Base-by-base conservation (phyloP, 2,888 invertebrate species). In the Aleiodes alternator region DNA sequence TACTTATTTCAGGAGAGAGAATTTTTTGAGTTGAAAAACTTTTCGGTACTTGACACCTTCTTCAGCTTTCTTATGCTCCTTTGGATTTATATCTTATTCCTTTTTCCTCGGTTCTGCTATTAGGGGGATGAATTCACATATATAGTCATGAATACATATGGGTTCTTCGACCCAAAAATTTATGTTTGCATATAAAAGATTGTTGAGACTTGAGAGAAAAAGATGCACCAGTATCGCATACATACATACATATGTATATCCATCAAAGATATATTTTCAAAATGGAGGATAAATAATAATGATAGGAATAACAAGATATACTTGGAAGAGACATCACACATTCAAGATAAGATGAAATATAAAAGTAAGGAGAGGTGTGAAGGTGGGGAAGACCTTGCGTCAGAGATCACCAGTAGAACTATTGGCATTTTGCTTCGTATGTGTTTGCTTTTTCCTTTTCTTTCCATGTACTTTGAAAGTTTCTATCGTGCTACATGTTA, bases 61-160 rank as follows among this genome's bases (percentile, higher is more conserved):
- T 51, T 56, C 8, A 51, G 51, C 34, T 43, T 51, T 68, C 64
- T 23, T 55, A 66, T 31, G 43, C 69, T 68, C 61, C 59, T 72
- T 68, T 70, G 80, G 81, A 83, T 84, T 84, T 84, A 82, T 84
- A 80, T 80, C 78, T 76, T 78, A 29, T 23, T 31, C 31, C 31
- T 51, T 57, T 34, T 34, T 61, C 34, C 7, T 11, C 56, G 23
- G 4, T 11, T 16, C 56, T 31, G 50, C 51, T 31, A 29, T 68
- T 68, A 50, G 31, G 14, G 64, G 68, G 68, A 68, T 68, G 64
- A 77, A 73, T 76, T 48, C 48, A 69, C 9, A 75, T 23, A 75
- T 23, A 53, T 66, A 50, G 56, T 59, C 80, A 83, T 83, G 84
- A 84, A 87, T 87, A 85, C 81, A 83, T 84, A 86, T 84, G 84